These are phyloP conservation scores for Centropyge bicolor DNA, from an alignment of 2,797 vertebrate species.

Conservation along the genomic window DNA sequence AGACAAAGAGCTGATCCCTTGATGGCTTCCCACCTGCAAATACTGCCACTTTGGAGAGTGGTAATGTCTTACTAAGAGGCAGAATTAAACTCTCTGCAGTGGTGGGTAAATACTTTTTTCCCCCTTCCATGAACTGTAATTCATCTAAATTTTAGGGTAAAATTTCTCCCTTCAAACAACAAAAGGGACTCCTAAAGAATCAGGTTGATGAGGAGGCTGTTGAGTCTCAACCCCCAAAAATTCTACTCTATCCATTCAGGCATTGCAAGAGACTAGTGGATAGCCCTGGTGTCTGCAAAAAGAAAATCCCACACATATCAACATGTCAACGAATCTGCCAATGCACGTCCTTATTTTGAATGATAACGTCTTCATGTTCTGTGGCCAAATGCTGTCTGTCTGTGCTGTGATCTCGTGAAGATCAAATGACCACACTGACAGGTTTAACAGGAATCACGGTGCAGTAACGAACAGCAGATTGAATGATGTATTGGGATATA, in stretches of 20 bases:
- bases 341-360: slow-evolving; percentile 23
- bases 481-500: slow-evolving; percentile 34
- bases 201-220: background rate
- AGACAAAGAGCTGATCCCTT: background rate
- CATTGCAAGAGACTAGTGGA: background rate
- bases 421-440: slow-evolving; percentile 45
- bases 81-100: slow-evolving; percentile 1
- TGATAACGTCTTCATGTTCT: slow-evolving; percentile 20
- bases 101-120: background rate
- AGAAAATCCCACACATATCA: background rate
- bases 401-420: slow-evolving; percentile 26
- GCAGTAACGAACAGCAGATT: slow-evolving; percentile 38
- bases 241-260: background rate
- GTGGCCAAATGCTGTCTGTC: slow-evolving; percentile 24
- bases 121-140: background rate
- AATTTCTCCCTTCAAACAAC: too few relatives aligned
- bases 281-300: background rate
- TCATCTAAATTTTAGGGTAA: too few relatives aligned
- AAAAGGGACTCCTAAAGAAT: background rate
- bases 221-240: background rate
- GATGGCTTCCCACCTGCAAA: background rate
- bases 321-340: background rate
- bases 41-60: background rate
- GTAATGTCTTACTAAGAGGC: background rate
- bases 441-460: slow-evolving; percentile 31